Evolutionary conservation across 2,888 invertebrate species (phyloP).

Genomic region (Parapristionchus giblindavisi): DNA sequence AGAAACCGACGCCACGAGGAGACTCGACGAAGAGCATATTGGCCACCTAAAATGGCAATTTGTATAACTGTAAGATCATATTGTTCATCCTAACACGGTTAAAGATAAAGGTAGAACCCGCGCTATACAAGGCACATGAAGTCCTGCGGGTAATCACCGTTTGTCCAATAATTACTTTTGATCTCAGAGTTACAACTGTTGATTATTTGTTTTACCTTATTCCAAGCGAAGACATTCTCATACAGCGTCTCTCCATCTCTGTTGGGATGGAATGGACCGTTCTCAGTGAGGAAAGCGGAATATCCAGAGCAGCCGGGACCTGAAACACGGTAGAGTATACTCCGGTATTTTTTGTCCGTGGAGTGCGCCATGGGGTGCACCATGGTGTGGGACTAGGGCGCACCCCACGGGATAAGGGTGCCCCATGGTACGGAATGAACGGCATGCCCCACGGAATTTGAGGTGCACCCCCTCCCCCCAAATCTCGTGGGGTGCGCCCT

Average conservation of each 20-base stretch:
- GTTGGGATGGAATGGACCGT: conserved; percentile 61
- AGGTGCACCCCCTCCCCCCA: too few relatives aligned
- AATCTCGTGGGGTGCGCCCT: too few relatives aligned
- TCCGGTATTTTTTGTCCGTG: too few relatives aligned
- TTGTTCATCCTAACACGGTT: too few relatives aligned
- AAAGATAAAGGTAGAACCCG: too few relatives aligned
- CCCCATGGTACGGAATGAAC: too few relatives aligned
- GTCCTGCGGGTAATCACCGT: not conserved
- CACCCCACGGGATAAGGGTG: too few relatives aligned
- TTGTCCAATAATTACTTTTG: not conserved
- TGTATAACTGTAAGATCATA: not conserved
- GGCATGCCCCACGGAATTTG: too few relatives aligned
- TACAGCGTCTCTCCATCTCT: conserved; percentile 66
- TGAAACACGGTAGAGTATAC: too few relatives aligned
- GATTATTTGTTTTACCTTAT: conserved; percentile 57
- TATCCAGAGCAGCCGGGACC: conserved; percentile 61
- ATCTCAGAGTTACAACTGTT: not conserved
- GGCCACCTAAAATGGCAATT: conserved; percentile 67
- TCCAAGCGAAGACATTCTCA: conserved; percentile 69
- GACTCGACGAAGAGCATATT: conserved; percentile 74
- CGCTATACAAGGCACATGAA: too few relatives aligned
- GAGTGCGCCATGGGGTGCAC: too few relatives aligned
- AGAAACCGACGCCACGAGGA: conserved; percentile 74
- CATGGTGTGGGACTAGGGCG: too few relatives aligned
- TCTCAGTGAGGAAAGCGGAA: conserved; percentile 49